Evolutionary conservation across 37 sponge, comb jelly and placozoan species (phyloP), one percentile per base, ranked within the genome.

Genomic region (Corticium candelabrum): DNA sequence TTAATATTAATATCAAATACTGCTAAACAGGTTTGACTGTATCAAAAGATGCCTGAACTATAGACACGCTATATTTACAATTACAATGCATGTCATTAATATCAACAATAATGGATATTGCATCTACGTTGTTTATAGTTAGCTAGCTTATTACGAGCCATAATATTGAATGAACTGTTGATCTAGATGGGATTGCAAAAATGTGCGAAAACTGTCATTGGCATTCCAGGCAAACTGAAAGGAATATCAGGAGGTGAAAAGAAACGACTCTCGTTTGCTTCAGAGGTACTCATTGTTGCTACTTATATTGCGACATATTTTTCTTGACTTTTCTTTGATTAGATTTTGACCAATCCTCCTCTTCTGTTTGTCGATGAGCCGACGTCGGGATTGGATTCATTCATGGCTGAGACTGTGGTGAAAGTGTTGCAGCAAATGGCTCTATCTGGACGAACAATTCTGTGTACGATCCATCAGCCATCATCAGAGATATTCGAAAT

Each of bases 391-490:
- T 78, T 85, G n/a, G 86, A 85, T 80, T 83, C 82, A 2, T 85
- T 83, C 39, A 76, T 84, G 77, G 86, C 86, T 1, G 76, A 68
- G 56, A 82, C 75, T 68, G 83, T 85, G 1, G 86, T 85, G 2
- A 56, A 40, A 32, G 35, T 67, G 34, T 50, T 85, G 56, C 34
- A 56, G 57, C 82, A 77, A 34, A 80, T 86, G 2, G 87, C 87
- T 2, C 41, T 78, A 41, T 62, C 67, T 30, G 77, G 77, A 39
- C 71, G 87, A n/a, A 83, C 87, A 1, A 40, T 86, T 2, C 41
- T 86, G 40, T 86, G 87, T 38, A 86, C 87, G n/a, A 86, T 86
- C 32, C 87, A 86, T 56, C 87, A 86, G 70, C 87, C 87, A 39
- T 74, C 87, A 1, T 86, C 87, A 15, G 82, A 83, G 56, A 78